Evolutionary conservation across 2,797 vertebrate genomes (phyloP), one percentile per base, ranked within the genome.

Genomic region (Furcifer pardalis): DNA sequence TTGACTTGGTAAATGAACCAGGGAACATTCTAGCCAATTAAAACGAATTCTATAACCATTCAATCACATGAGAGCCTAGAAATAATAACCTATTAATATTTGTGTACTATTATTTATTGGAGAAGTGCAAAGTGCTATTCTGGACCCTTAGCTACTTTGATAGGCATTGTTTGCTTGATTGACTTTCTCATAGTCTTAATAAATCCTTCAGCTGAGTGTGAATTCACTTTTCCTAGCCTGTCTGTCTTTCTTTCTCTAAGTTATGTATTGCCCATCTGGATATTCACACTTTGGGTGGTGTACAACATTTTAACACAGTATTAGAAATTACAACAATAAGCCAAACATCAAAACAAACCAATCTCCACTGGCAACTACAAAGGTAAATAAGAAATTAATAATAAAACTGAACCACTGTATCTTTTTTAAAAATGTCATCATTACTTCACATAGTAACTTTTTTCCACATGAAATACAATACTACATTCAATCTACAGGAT

Each of bases 31-130:
- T 19, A 63, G 4, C 9, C 12, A 60, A 17, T 82, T 65, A 74
- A 7, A 35, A 56, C 35, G 30, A 89, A 63, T 69, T 77, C 32
- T n/a, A 8, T 63, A 83, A 87, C 27, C 77, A 69, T 52, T 88
- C 71, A 83, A 21, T 49, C 23, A 69, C 49, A 5, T 40, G 32
- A 15, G 35, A 65, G 15, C 44, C 65, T 52, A 37, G 44, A 83
- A 83, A n/a, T 23, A n/a, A 32, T 35, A 74, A 19, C 4, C 2
- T 4, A 37, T 49, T n/a, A 35, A 63, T 9, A 63, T 75, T 44
- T 46, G n/a, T 27, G 17, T 63, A 9, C 19, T 72, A 30, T 23
- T 44, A 42, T 52, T 69, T 32, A 56, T 80, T 56, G 8, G 44
- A 4, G 27, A 23, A 60, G 4, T 35, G 56, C 15, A 72, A 17